Percentiles rank a stretch among this genome's conserved stretches.
Evolutionary conservation across 2,888 invertebrate genomes (phyloP).

Genomic region (Pandemis cinnamomeana): DNA sequence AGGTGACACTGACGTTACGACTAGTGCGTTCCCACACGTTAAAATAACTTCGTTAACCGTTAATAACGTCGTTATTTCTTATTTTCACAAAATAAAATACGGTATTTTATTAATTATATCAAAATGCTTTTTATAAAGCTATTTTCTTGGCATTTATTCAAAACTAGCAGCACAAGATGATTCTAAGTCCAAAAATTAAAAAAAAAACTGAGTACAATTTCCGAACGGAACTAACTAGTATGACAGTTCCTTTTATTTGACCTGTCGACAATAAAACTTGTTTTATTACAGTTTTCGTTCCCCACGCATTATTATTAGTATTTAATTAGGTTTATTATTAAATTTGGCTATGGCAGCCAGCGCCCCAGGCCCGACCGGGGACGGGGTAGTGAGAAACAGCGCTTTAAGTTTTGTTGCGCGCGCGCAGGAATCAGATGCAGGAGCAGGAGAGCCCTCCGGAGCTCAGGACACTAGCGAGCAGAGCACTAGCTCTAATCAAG

Average conservation of each 20-base stretch:
- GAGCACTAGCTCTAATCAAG: conserved; percentile 49
- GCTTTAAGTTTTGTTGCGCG: conserved; percentile 72
- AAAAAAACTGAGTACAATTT: conserved; percentile 12
- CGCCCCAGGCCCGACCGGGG: conserved; percentile 50
- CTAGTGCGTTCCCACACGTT: neutral
- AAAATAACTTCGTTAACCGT: conserved; percentile 18
- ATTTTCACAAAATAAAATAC: neutral
- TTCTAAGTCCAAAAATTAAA: neutral
- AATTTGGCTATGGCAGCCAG: conserved; percentile 58
- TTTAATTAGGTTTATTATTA: conserved; percentile 28
- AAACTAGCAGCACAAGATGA: too few species aligned
- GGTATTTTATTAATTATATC: neutral
- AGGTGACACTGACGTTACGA: conserved; percentile 22
- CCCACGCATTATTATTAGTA: conserved; percentile 7
- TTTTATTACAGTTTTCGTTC: conserved; percentile 5
- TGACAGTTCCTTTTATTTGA: conserved; percentile 37
- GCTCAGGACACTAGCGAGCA: conserved; percentile 56
- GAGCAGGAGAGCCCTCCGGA: conserved; percentile 47
- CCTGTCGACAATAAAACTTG: conserved; percentile 29
- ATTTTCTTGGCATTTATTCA: too few species aligned
- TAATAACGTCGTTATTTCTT: neutral
- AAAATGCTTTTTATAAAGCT: neutral
- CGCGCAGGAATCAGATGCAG: conserved; percentile 60
- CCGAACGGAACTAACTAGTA: neutral
- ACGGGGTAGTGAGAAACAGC: conserved; percentile 70